A percentile compares a stretch with the other conserved stretches of the same genome.
phyloP scores from a whole-genome alignment of 2,888 invertebrate genomes.

The Neoaliturus tenellus region DNA sequence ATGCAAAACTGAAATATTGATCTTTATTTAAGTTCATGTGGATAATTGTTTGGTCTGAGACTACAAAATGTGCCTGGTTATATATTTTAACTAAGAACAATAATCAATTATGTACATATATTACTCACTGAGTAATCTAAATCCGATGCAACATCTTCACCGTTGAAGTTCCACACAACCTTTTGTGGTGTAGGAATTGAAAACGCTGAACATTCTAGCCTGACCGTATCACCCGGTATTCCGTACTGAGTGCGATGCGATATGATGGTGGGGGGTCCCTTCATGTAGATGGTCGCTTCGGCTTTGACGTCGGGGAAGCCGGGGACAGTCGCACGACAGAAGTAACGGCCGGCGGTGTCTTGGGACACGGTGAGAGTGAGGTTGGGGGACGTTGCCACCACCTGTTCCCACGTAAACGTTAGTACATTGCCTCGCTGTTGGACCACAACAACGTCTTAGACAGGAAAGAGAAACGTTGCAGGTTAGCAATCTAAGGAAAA shows the following conservation, averaged over 20 bases:
- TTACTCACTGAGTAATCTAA: conserved; percentile 65
- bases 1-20: too few species aligned
- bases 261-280: conserved; percentile 87
- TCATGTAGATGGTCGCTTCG: conserved; percentile 87
- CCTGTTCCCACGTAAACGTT: conserved; percentile 67
- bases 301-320: conserved; percentile 92
- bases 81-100: too few species aligned
- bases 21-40: too few species aligned
- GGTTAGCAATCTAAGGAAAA: neutral
- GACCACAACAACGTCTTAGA: conserved; percentile 41
- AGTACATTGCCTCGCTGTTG: conserved; percentile 51
- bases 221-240: conserved; percentile 85
- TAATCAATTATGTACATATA: neutral
- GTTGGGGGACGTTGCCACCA: conserved; percentile 86
- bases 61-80: too few species aligned
- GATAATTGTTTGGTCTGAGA: too few species aligned
- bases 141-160: conserved; percentile 84
- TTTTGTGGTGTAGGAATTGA: conserved; percentile 93
- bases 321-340: conserved; percentile 91
- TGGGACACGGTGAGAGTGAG: conserved; percentile 86
- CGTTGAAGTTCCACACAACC: conserved; percentile 92
- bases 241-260: conserved; percentile 91
- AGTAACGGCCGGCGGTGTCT: conserved; percentile 90
- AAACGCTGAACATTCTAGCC: conserved; percentile 92
- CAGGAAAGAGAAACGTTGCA: neutral